phyloP scores from a whole-genome alignment of 2,888 invertebrate species.

The Lasioglossum pauxillum region DNA sequence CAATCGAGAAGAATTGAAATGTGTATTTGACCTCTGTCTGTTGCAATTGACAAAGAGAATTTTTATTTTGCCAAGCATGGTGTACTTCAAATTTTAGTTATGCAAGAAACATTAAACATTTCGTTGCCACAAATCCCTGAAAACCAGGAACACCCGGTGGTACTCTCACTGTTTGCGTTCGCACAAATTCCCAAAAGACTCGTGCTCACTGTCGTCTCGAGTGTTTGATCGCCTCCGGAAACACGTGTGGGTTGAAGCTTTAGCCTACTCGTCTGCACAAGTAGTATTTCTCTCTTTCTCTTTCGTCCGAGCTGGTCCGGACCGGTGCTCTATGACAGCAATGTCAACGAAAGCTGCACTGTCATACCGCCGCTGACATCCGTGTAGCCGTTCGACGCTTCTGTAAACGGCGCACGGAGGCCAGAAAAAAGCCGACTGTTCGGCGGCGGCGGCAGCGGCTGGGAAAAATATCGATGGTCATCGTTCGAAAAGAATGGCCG shows the following conservation, averaged over 20 bases:
- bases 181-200: slow-evolving; percentile 61
- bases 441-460: slow-evolving; percentile 37
- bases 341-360: slow-evolving; percentile 67
- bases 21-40: no score
- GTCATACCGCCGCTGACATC: slow-evolving; percentile 68
- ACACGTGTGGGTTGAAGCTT: slow-evolving; percentile 60
- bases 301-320: slow-evolving; percentile 47
- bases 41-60: no score
- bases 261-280: slow-evolving; percentile 61
- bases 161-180: slow-evolving; percentile 21
- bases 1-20: no score
- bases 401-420: slow-evolving; percentile 59
- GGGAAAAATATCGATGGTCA: slow-evolving; percentile 62
- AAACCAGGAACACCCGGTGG: not conserved
- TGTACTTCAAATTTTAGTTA: not conserved
- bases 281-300: slow-evolving; percentile 60
- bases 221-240: slow-evolving; percentile 71
- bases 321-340: slow-evolving; percentile 56
- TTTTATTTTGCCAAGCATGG: not conserved
- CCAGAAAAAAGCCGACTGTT: slow-evolving; percentile 16
- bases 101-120: not conserved
- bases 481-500: slow-evolving; percentile 53
- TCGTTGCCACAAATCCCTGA: not conserved
- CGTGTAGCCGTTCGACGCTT: slow-evolving; percentile 61
- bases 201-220: slow-evolving; percentile 41